Conservation (phyloP, 2,888 invertebrate genomes). For the Apamea sordens region DNA sequence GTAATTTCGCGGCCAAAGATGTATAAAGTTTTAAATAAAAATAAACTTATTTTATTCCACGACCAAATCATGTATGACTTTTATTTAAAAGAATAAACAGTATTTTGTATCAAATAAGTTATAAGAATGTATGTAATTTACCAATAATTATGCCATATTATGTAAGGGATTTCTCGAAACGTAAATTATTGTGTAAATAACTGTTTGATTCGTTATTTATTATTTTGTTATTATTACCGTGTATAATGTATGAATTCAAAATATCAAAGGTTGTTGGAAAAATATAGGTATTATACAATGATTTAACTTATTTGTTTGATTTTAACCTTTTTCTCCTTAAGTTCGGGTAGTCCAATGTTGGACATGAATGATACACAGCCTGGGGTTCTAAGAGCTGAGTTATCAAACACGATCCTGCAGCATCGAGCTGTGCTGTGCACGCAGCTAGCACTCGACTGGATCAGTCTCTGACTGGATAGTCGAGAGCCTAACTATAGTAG, state of each 20-base stretch:
- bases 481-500: not conserved
- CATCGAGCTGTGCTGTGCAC: not conserved
- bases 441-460: not conserved
- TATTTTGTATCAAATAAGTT: conserved; percentile 60
- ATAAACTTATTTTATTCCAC: conserved; percentile 32
- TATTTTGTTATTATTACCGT: conserved; percentile 58
- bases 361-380: not conserved
- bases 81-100: conserved; percentile 57
- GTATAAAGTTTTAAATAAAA: conserved; percentile 54
- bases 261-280: conserved; percentile 61
- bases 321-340: conserved; percentile 17
- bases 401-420: not conserved
- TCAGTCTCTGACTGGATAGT: not conserved
- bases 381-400: not conserved
- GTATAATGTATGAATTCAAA: conserved; percentile 47
- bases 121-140: conserved; percentile 58
- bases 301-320: conserved; percentile 43
- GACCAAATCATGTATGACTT: conserved; percentile 48
- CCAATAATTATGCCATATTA: conserved; percentile 73
- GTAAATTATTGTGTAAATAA: conserved; percentile 61
- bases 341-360: not conserved
- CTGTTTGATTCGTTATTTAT: conserved; percentile 62
- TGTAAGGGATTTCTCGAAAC: conserved; percentile 51
- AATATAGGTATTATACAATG: conserved; percentile 44
- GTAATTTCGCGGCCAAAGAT: conserved; percentile 63